Evolutionary conservation across 2,797 vertebrate genomes (phyloP), one percentile per base, ranked within the genome.

Genomic region (Echiichthys vipera): DNA sequence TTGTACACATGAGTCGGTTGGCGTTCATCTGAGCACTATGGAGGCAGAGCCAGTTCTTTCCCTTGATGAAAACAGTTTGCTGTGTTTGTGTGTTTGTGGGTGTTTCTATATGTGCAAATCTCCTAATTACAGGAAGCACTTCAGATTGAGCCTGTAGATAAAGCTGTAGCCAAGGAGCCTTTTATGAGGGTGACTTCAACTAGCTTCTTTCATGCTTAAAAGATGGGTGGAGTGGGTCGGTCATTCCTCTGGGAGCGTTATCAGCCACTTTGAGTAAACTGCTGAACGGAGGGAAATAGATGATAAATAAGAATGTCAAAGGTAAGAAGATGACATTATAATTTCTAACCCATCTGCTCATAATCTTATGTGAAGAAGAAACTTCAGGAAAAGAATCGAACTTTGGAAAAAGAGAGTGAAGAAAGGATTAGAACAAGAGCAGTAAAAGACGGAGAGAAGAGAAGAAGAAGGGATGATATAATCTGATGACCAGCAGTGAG

Each of bases 41-140:
- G 53, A 55, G 50, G 68, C 65, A 65, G 12, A 78, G 63, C n/a
- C 5, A 14, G 17, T n/a, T 53, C 36, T 45, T 36, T 39, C 12
- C 30, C 53, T 57, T 71, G 61, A 85, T 81, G 61, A 71, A 76
- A 73, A 43, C 4, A 24, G 49, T 58, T 68, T 53, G 37, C 29
- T 34, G n/a, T 43, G 42, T 64, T 22, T 55, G 42, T 47, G 65
- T n/a, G 20, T 63, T 42, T 53, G 40, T 45, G 50, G 14, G 27
- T 54, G 54, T 69, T 43, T 74, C 36, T 68, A 36, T 53, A 37
- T 64, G 57, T 46, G 49, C 37, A 61, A 55, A 75, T 71, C 45
- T 58, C 3, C 30, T 86, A 91, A 92, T 92, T 84, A 78, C 87
- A 91, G 90, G 90, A 90, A 89, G 46, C 72, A n/a, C 71, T 83